These are phyloP conservation scores for Tipula unca DNA, from an alignment of 2,888 invertebrate species.

Conservation along the genomic window DNA sequence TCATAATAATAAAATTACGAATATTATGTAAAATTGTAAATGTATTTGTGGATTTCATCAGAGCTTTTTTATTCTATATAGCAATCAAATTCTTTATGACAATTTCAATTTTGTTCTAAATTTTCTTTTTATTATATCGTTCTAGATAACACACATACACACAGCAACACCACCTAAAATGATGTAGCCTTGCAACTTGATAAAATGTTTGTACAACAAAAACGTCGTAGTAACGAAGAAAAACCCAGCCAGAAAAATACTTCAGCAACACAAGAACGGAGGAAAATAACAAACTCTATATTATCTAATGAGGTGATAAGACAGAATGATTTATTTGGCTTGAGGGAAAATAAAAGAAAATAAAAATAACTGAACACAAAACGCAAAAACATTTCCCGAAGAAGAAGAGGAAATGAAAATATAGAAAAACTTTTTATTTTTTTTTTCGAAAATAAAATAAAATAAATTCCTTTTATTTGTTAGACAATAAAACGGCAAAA, in stretches of 20 bases:
- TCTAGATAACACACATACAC: not conserved
- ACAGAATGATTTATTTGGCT: not conserved
- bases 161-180: not conserved
- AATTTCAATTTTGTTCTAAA: not conserved
- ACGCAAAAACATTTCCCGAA: not conserved
- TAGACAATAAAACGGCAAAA: not conserved
- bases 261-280: not conserved
- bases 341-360: constrained; percentile 2
- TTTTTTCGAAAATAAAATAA: not conserved
- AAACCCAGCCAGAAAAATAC: not conserved
- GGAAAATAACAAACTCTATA: not conserved
- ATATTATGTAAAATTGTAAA: not conserved
- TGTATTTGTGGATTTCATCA: not conserved
- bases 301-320: constrained; percentile 14
- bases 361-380: not conserved
- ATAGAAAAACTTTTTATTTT: not conserved
- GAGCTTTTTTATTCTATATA: not conserved
- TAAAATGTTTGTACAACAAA: not conserved
- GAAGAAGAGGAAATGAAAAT: not conserved
- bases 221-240: not conserved
- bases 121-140: not conserved
- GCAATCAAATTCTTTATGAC: not conserved
- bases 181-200: not conserved
- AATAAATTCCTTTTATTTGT: not conserved
- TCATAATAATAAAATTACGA: not conserved